Percentiles rank a stretch among this genome's conserved stretches.
Conservation (phyloP, 2,113 vertebrate species). For the Menura novaehollandiae region DNA sequence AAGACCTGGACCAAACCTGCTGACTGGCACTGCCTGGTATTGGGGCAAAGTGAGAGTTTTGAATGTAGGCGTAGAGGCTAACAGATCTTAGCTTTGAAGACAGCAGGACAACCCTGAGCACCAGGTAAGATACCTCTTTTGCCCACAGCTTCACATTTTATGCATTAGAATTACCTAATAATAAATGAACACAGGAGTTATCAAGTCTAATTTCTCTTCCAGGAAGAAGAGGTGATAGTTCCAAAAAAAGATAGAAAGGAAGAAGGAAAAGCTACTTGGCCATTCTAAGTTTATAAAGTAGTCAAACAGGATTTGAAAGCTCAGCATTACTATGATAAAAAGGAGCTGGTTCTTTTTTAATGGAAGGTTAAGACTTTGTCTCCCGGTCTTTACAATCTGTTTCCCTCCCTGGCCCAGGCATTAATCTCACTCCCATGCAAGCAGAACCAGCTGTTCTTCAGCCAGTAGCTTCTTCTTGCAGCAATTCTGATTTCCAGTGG, state of each 20-base stretch:
- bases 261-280: not conserved
- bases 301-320: not conserved
- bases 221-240: not conserved
- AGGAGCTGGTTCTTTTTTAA: not conserved
- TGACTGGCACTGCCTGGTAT: accelerated
- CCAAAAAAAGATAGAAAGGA: not conserved
- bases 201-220: not conserved
- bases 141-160: not conserved
- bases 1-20: not conserved
- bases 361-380: not conserved
- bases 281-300: not conserved
- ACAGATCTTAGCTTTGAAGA: not conserved
- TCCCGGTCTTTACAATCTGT: not conserved
- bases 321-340: not conserved
- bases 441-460: not conserved
- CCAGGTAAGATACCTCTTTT: not conserved
- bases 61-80: accelerated
- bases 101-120: not conserved
- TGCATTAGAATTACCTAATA: not conserved
- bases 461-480: not conserved
- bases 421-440: not conserved
- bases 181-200: not conserved
- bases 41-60: not conserved
- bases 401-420: accelerated
- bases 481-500: not conserved